Base-by-base conservation (phyloP, 1,140 invertebrate genomes). In the Danaus melanippus region DNA sequence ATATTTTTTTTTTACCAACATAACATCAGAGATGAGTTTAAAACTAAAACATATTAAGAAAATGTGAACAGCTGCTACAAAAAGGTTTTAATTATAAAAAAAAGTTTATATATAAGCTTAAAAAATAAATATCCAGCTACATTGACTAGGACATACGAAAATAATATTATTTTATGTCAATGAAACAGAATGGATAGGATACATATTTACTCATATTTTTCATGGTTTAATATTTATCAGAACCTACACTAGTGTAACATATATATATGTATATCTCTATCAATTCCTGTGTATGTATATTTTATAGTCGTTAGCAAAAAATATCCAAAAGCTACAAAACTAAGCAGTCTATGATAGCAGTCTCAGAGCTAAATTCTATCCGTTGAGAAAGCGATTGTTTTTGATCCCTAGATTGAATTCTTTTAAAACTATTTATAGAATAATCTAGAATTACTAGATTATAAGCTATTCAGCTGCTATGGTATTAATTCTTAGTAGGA, bases 121-220 rank as follows among this genome's bases (percentile, higher is more conserved):
- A 45, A 12, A 15, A 12, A 53, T 21, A 55, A 32, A 46, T 55
- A 56, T 67, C 69, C 71, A 73, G 66, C 74, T 71, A 69, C 66
- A 58, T 55, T 78, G 75, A 78, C 75, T 78, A 78, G 75, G 60
- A 46, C 8, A 46, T 12, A 46, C 10, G 9, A 46, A 32, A 8
- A 32, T 32, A 32, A 4, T 4, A 32, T 32, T 32, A 32, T 51
- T 7, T 32, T 32, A 42, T n/a, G 42, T 49, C 47, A 53, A 50
- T 59, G 15, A 53, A 32, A 50, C 46, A 55, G 43, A 47, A 32
- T 32, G 21, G 21, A 32, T 32, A 32, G 2, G 2, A 32, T 32
- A 32, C 6, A 32, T 32, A 15, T 15, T 1, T 15, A 3, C 17
- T 21, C 1, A 1, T 21, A 21, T 21, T 21, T 21, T 21, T 21